These are phyloP conservation scores for Arnoldichthys spilopterus DNA, from an alignment of 2,797 vertebrate genomes.

Conservation along the genomic window DNA sequence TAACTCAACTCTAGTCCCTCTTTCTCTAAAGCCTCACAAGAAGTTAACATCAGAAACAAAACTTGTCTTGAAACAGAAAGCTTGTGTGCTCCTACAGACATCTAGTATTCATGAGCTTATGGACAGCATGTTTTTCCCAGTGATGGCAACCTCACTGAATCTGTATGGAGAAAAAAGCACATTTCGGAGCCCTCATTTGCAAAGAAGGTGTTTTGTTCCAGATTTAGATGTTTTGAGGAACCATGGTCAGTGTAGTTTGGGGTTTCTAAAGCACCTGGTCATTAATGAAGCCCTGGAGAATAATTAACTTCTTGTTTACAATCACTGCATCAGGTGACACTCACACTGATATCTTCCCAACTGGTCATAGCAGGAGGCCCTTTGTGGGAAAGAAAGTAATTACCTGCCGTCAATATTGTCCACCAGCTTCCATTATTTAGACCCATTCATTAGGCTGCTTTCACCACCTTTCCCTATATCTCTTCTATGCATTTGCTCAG, in stretches of 20 bases:
- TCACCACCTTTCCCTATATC: neutral
- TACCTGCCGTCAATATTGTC: constrained; percentile 20
- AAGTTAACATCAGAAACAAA: no score
- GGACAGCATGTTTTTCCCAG: neutral
- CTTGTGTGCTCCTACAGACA: no score
- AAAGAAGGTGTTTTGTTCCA: neutral
- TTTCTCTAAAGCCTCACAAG: no score
- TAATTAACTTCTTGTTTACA: constrained; percentile 46
- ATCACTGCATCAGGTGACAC: constrained; percentile 22
- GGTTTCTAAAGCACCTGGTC: neutral
- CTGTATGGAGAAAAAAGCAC: neutral
- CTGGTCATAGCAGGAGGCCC: constrained; percentile 25
- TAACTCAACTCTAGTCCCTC: no score
- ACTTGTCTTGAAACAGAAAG: no score
- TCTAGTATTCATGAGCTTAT: no score
- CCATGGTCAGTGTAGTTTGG: neutral
- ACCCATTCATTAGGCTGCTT: constrained; percentile 25
- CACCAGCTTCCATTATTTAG: constrained; percentile 37
- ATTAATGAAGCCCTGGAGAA: constrained; percentile 7
- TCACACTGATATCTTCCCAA: constrained; percentile 18
- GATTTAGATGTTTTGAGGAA: neutral
- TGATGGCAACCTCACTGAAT: neutral
- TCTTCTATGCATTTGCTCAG: neutral
- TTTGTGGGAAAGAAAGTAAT: constrained; percentile 42
- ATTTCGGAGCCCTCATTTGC: neutral